Percentiles rank a stretch among this genome's conserved stretches.
phyloP scores from a whole-genome alignment of 2,888 invertebrate species.

The Dicyrtoma fusca region DNA sequence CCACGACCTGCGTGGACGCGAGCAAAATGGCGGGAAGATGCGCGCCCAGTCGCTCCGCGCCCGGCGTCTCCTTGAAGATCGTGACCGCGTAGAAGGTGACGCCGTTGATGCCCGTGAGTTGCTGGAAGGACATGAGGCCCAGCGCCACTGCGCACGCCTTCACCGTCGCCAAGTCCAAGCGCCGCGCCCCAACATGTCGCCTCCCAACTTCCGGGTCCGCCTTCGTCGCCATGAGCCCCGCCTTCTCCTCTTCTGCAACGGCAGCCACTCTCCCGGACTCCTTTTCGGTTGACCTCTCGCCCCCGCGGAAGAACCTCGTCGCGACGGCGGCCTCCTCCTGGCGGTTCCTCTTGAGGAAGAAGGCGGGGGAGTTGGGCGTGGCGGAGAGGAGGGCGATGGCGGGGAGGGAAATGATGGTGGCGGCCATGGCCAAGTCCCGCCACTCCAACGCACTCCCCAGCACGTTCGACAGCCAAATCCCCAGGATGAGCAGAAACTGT shows the following conservation, averaged over 20 bases:
- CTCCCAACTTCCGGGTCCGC: too few relatives aligned
- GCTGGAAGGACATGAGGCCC: conserved; percentile 51
- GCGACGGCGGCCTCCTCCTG: not conserved
- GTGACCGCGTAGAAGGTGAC: conserved; percentile 51
- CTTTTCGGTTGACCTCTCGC: not conserved
- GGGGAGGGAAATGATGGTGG: conserved; percentile 30
- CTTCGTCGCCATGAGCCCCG: too few relatives aligned
- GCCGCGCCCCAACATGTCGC: too few relatives aligned
- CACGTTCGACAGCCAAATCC: conserved; percentile 48
- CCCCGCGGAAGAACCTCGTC: not conserved
- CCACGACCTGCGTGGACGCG: conserved; percentile 45
- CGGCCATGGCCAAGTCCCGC: conserved; percentile 43
- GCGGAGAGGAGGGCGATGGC: conserved; percentile 38
- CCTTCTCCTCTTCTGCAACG: too few relatives aligned
- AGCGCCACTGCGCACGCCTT: conserved; percentile 50
- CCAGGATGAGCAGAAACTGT: conserved; percentile 51
- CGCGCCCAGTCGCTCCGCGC: conserved; percentile 14
- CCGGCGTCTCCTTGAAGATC: conserved; percentile 47
- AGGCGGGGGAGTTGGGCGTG: conserved; percentile 46
- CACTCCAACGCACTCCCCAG: conserved; percentile 49
- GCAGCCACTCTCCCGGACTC: not conserved
- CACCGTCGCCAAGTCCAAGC: conserved; percentile 21
- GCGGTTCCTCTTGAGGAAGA: conserved; percentile 37
- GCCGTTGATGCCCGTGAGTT: conserved; percentile 53
- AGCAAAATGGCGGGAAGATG: conserved; percentile 45